Evolutionary conservation across 1,140 invertebrate genomes (phyloP).

Genomic region (Panulirus ornatus): DNA sequence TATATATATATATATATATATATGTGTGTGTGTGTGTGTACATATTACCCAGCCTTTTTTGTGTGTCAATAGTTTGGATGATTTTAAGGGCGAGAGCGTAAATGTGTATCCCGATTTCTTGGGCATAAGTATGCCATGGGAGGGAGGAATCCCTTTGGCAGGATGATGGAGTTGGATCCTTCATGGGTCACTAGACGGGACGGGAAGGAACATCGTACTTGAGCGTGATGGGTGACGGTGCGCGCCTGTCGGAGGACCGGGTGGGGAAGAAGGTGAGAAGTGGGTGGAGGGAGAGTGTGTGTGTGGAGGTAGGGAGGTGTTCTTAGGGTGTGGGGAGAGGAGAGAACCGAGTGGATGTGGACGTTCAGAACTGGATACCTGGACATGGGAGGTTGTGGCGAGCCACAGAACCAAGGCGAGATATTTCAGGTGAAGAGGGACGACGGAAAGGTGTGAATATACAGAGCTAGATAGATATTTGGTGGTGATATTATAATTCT

Average conservation of each 20-base stretch:
- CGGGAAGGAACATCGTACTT: conserved; percentile 4
- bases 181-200: conserved; percentile 2
- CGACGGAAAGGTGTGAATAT: too few species aligned
- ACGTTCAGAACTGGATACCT: too few species aligned
- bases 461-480: too few species aligned
- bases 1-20: not conserved
- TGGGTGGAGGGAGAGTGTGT: not conserved
- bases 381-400: too few species aligned
- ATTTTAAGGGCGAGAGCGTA: conserved; percentile 10
- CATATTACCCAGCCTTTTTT: too few species aligned
- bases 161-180: not conserved
- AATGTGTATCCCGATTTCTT: conserved; percentile 37
- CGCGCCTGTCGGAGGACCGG: not conserved
- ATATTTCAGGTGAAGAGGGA: too few species aligned
- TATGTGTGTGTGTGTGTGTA: not conserved
- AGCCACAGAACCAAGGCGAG: too few species aligned
- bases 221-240: conserved; percentile 9
- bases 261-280: not conserved
- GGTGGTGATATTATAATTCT: too few species aligned
- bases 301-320: not conserved
- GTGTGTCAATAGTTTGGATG: conserved; percentile 17
- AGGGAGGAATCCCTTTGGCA: conserved; percentile 14
- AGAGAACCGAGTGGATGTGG: too few species aligned
- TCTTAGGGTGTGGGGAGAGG: too few species aligned
- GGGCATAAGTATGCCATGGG: conserved; percentile 5